Percentiles rank a stretch among this genome's conserved stretches.
Evolutionary conservation across 2,797 vertebrate species (phyloP).

Genomic region (Acridotheres tristis): DNA sequence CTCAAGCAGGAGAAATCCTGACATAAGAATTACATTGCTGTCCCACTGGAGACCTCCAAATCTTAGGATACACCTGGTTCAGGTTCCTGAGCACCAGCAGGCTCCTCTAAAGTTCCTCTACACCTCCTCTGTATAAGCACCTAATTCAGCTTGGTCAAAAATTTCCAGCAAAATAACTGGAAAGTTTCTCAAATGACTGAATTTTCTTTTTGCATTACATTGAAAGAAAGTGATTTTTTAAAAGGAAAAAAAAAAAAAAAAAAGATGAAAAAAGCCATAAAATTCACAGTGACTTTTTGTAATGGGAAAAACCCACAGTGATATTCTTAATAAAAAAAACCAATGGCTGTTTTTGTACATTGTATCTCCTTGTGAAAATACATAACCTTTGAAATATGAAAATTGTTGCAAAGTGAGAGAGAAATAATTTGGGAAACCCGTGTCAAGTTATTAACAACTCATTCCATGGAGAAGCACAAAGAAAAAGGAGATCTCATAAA

Average conservation of each 20-base stretch:
- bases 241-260: not conserved
- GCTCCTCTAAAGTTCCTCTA: not conserved
- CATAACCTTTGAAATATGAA: not conserved
- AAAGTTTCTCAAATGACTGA: not conserved
- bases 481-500: conserved; percentile 44
- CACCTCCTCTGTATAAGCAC: not conserved
- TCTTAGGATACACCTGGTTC: not conserved
- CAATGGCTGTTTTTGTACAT: not conserved
- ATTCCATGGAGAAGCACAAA: not conserved
- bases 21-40: not conserved
- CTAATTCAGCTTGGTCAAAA: not conserved
- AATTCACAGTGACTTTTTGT: not conserved
- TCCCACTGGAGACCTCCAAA: not conserved
- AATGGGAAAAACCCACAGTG: not conserved
- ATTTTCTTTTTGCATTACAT: not conserved
- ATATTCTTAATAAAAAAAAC: not conserved
- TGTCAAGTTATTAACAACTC: not conserved
- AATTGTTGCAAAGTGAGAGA: not conserved
- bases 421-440: not conserved
- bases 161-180: not conserved
- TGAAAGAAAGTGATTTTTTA: not conserved
- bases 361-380: not conserved
- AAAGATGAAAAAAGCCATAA: not conserved
- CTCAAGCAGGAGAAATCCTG: not conserved
- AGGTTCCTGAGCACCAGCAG: not conserved